phyloP scores from a whole-genome alignment of 2,888 invertebrate species.

The Sinodicranocentrus sp. region DNA sequence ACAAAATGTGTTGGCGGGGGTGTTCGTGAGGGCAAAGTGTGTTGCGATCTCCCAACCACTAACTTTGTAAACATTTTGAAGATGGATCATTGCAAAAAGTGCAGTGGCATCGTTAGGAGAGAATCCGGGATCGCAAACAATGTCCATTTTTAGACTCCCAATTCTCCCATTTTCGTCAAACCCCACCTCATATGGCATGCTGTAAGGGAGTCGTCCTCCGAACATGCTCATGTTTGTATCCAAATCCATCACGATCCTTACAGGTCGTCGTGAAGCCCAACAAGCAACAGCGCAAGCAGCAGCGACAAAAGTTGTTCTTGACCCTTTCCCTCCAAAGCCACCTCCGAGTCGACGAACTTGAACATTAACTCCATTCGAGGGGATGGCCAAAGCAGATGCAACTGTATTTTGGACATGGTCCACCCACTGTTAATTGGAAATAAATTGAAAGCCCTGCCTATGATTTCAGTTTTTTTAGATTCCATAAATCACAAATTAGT shows the following conservation, averaged over 20 bases:
- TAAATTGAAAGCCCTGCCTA: not conserved
- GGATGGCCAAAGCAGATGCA: conserved; percentile 81
- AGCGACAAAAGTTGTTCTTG: conserved; percentile 78
- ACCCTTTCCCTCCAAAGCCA: conserved; percentile 75
- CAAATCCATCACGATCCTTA: conserved; percentile 85
- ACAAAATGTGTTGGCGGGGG: conserved; percentile 75
- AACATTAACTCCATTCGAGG: conserved; percentile 85
- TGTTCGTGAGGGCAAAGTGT: conserved; percentile 43
- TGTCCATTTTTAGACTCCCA: conserved; percentile 77
- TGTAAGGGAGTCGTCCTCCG: conserved; percentile 84
- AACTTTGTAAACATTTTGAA: conserved; percentile 77
- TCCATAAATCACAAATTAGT: not conserved
- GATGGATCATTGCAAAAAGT: conserved; percentile 59
- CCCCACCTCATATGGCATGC: conserved; percentile 82
- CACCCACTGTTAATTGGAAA: conserved; percentile 81
- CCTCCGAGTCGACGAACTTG: conserved; percentile 85
- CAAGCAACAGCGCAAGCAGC: conserved; percentile 86
- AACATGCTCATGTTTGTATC: conserved; percentile 85
- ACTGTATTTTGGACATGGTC: conserved; percentile 82
- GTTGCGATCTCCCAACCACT: conserved; percentile 78
- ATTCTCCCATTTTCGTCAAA: conserved; percentile 78
- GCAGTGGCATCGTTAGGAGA: conserved; percentile 76
- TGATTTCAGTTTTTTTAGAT: not conserved
- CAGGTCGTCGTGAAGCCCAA: conserved; percentile 83
- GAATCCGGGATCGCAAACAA: conserved; percentile 78